phyloP scores from a whole-genome alignment of 2,888 invertebrate genomes.

The Clitarchus hookeri region DNA sequence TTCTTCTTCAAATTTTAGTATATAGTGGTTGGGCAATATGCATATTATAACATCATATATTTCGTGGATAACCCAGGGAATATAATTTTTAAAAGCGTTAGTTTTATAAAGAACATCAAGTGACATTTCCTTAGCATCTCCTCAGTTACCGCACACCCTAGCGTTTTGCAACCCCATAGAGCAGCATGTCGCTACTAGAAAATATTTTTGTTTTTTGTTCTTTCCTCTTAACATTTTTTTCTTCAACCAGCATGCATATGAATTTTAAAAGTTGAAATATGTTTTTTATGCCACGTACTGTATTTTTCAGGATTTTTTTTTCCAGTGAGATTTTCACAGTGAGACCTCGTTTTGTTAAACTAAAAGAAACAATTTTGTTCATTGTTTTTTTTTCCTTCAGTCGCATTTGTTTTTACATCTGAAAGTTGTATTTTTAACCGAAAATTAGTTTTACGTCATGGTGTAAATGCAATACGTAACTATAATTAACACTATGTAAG shows the following conservation, averaged over 20 bases:
- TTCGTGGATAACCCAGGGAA: too few relatives aligned
- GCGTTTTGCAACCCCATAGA: not conserved
- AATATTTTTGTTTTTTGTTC: constrained; percentile 16
- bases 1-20: too few relatives aligned
- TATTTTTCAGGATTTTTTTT: constrained; percentile 7
- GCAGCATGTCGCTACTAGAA: constrained; percentile 22
- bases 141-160: not conserved
- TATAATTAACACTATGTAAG: not conserved
- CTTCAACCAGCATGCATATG: not conserved
- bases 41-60: too few relatives aligned
- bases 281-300: not conserved
- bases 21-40: too few relatives aligned
- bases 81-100: too few relatives aligned
- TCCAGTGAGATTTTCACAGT: not conserved
- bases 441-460: not conserved
- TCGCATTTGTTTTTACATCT: not conserved
- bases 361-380: not conserved
- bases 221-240: not conserved
- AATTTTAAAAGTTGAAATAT: not conserved
- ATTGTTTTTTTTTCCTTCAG: not conserved
- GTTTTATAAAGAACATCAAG: not conserved
- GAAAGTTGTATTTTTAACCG: not conserved
- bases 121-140: not conserved
- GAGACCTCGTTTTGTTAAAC: not conserved
- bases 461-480: not conserved